phyloP scores from a whole-genome alignment of 2,888 invertebrate genomes.

The Diaperis boleti region DNA sequence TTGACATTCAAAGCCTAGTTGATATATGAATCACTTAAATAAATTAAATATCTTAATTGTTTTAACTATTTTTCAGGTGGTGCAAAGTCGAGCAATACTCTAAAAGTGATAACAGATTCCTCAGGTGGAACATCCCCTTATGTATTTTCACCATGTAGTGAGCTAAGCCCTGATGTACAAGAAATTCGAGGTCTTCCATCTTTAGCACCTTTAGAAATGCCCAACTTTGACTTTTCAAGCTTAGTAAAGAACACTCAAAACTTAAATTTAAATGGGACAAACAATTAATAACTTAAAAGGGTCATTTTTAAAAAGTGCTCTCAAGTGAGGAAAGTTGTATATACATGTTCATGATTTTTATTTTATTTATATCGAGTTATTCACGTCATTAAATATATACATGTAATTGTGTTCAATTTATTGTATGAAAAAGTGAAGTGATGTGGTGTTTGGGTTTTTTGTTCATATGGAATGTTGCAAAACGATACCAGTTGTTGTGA shows the following conservation, averaged over 20 bases:
- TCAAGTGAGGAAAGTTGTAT: too few relatives aligned
- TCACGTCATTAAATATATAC: too few relatives aligned
- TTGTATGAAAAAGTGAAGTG: neutral
- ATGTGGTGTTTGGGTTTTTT: neutral
- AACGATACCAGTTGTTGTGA: neutral
- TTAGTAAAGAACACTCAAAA: conserved; percentile 44
- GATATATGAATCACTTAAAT: too few relatives aligned
- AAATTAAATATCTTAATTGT: too few relatives aligned
- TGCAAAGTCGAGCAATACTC: conserved; percentile 54
- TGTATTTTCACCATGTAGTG: conserved; percentile 65
- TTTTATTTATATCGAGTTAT: too few relatives aligned
- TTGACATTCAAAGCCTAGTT: too few relatives aligned
- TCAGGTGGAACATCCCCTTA: conserved; percentile 64
- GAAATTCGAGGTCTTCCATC: conserved; percentile 63
- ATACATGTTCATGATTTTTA: too few relatives aligned
- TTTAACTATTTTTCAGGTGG: conserved; percentile 55
- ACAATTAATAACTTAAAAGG: conserved; percentile 4
- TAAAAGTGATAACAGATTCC: conserved; percentile 63
- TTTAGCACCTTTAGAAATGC: conserved; percentile 74
- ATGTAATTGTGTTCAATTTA: conserved; percentile 5
- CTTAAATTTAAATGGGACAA: conserved; percentile 25
- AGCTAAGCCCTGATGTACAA: conserved; percentile 62
- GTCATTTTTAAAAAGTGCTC: too few relatives aligned
- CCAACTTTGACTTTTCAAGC: conserved; percentile 69
- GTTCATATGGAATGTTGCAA: conserved; percentile 5